Percentiles rank a stretch among this genome's conserved stretches.
Conservation (phyloP, 2,797 vertebrate species). For the Tangara arthus region DNA sequence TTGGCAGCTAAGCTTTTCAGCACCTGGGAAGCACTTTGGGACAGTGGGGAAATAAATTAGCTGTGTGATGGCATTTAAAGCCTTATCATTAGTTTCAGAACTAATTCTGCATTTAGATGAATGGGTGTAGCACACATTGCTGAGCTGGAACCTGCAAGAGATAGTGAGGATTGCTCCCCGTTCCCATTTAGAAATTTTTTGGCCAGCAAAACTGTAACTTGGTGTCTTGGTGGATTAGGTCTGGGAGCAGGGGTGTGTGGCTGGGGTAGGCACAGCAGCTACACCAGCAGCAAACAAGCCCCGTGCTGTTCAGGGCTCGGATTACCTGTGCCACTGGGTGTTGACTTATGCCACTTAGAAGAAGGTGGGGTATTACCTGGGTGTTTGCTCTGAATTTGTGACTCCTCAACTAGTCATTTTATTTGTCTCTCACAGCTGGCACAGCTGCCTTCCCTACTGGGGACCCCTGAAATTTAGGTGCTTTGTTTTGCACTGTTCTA, state of each 20-base stretch:
- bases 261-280: neutral
- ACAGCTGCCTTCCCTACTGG: neutral
- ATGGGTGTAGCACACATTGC: constrained; percentile 4
- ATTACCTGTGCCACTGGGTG: neutral
- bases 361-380: neutral
- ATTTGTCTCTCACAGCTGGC: neutral
- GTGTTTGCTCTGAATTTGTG: neutral
- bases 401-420: neutral
- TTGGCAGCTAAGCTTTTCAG: constrained; percentile 31
- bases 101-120: constrained; percentile 53
- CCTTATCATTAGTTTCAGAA: constrained; percentile 49
- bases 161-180: neutral
- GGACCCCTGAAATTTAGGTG: neutral
- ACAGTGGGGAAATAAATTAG: constrained; percentile 14
- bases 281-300: neutral
- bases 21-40: constrained; percentile 33
- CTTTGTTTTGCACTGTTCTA: neutral
- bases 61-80: constrained; percentile 17
- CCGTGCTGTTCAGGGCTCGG: neutral
- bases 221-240: neutral
- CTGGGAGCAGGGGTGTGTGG: neutral
- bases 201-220: neutral
- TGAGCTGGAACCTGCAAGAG: neutral
- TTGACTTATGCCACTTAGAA: neutral
- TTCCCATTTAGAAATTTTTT: neutral